Evolutionary conservation across 53 echinoderm and acorn worm genomes (phyloP), one percentile per base, ranked within the genome.

Genomic region (Hippasteria phrygiana): DNA sequence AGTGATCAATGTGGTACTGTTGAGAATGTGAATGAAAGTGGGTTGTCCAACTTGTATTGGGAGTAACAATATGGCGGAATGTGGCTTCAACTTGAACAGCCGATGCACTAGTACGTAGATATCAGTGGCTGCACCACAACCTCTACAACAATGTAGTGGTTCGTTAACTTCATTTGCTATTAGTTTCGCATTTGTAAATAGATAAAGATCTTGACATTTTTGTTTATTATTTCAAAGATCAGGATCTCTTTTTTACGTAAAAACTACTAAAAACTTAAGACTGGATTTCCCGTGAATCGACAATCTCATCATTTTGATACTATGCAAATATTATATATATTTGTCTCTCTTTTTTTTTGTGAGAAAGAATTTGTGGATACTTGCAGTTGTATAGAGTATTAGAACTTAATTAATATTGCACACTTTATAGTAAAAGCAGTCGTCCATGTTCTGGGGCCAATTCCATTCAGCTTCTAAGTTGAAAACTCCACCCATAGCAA

Each of bases 311-410:
- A 18, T 71, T 85, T 85, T 85, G 71, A 85, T 85, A 85, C 85
- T 85, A 85, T 85, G 85, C 85, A 85, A 85, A 85, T 85, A 85
- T 70, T 50, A 34, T 85, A 85, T 24, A 78, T 71, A 85, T 71
- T 85, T 85, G 51, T 85, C 45, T 85, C 36, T 85, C 43, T 42
- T 43, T 37, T 71, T 69, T 48, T 85, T 46, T 47, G 70, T 43
- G 37, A 12, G 37, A 55, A 40, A 22, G 71, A 54, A 22, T 50
- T 45, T 64, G 45, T 43, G 13, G 5, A 66, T 64, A 83, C 66
- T 83, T 83, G 83, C 43, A 83, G 46, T 83, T 83, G 83, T 83
- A 66, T 43, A 66, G 67, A 83, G 24, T 65, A 16, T 10, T 66
- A 43, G 66, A 83, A 65, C 16, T 28, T 27, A 29, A 13, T 22